phyloP scores from a whole-genome alignment of 2,888 invertebrate genomes.

The Callinectes sapidus region DNA sequence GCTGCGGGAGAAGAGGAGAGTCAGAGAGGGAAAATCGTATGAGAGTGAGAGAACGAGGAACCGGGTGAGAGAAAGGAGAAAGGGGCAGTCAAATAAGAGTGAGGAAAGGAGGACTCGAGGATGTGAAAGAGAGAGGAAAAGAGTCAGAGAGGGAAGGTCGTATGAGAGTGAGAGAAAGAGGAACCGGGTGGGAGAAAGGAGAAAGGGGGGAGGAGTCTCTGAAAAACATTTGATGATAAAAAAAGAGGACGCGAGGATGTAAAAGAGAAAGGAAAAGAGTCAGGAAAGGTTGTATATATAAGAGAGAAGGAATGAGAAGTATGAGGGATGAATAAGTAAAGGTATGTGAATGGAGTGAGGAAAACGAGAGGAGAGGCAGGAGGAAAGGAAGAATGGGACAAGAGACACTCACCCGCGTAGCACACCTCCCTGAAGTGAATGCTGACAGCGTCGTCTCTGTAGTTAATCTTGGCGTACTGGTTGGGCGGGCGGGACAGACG shows the following conservation, averaged over 20 bases:
- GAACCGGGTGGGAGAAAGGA: too few species aligned
- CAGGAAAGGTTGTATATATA: background rate
- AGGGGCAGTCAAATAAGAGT: background rate
- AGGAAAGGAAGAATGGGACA: background rate
- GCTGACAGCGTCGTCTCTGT: slow-evolving; percentile 44
- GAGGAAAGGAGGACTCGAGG: too few species aligned
- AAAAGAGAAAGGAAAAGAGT: background rate
- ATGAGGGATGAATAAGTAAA: background rate
- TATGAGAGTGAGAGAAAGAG: background rate
- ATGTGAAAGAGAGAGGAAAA: background rate
- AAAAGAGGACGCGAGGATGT: background rate
- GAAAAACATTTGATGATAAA: too few species aligned
- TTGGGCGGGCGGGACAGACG: slow-evolving; percentile 58
- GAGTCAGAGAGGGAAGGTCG: too few species aligned
- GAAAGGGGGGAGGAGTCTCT: background rate
- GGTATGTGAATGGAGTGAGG: too few species aligned
- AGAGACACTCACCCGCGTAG: slow-evolving; percentile 60
- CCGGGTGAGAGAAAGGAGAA: background rate
- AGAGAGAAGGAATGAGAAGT: background rate
- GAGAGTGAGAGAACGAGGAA: background rate
- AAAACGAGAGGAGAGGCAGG: too few species aligned
- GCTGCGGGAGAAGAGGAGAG: background rate
- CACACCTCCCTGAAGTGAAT: slow-evolving; percentile 69
- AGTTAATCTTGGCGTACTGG: background rate
- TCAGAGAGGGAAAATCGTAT: background rate